phyloP scores from a whole-genome alignment of 1,140 invertebrate genomes.

The Drosophila ananassae region DNA sequence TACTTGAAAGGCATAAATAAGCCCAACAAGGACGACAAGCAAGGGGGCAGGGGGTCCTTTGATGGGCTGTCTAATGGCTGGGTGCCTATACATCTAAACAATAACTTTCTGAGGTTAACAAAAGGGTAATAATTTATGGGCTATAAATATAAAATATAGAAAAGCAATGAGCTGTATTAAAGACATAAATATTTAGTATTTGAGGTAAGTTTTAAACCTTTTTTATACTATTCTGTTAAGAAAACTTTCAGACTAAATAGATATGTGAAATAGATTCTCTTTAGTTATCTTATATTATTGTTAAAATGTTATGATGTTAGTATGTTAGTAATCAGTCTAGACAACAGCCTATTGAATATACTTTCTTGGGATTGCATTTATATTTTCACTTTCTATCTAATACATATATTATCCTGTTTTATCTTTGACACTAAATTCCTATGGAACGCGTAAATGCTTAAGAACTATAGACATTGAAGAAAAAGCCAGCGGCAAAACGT shows the following conservation, averaged over 20 bases:
- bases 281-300: no score
- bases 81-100: background rate
- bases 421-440: conserved; percentile 35
- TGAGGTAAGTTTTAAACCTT: no score
- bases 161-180: background rate
- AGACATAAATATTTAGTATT: no score
- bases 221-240: no score
- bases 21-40: conserved; percentile 9
- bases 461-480: background rate
- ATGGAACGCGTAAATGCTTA: conserved; percentile 21
- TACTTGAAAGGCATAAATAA: conserved; percentile 78
- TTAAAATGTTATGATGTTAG: no score
- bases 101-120: background rate
- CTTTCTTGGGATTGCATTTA: background rate
- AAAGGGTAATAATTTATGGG: background rate
- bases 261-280: no score
- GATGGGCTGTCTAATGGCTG: background rate
- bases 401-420: conserved; percentile 21
- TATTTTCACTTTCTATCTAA: conserved; percentile 1
- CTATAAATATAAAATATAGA: conserved; percentile 2
- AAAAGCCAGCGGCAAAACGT: conserved; percentile 47
- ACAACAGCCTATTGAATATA: no score
- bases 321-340: no score
- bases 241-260: no score
- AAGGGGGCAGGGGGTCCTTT: background rate